Evolutionary conservation across 2,888 invertebrate genomes (phyloP).

Genomic region (Nomada lathburiana): DNA sequence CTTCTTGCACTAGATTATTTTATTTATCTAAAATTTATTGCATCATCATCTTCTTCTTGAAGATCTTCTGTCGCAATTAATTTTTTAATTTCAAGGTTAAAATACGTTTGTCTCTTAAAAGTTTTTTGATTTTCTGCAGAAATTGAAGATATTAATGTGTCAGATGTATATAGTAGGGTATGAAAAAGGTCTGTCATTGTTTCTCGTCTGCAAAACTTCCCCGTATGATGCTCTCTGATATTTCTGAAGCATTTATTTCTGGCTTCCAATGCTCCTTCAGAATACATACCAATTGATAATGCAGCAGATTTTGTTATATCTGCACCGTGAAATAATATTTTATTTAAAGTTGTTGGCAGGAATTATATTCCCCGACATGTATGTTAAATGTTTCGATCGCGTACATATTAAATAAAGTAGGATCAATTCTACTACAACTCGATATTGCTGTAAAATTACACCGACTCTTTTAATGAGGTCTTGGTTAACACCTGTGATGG

Average conservation of each 20-base stretch:
- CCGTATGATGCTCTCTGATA: neutral
- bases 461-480: neutral
- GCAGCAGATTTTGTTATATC: slow-evolving; percentile 1
- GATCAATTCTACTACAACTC: neutral
- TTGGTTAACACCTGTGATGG: neutral
- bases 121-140: neutral
- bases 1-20: neutral
- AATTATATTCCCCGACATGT: neutral
- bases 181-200: slow-evolving; percentile 9
- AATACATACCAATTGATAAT: slow-evolving; percentile 12
- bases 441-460: neutral
- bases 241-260: slow-evolving; percentile 3
- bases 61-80: neutral
- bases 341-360: slow-evolving; percentile 2
- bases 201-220: neutral
- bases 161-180: neutral
- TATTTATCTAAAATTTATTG: neutral
- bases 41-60: neutral
- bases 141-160: slow-evolving; percentile 1
- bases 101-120: neutral
- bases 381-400: neutral
- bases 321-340: slow-evolving; percentile 2
- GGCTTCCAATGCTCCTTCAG: slow-evolving; percentile 5
- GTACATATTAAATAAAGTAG: neutral
- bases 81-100: neutral